Evolutionary conservation across 2,113 vertebrate genomes (phyloP).

Genomic region (Bujurquina vittata): DNA sequence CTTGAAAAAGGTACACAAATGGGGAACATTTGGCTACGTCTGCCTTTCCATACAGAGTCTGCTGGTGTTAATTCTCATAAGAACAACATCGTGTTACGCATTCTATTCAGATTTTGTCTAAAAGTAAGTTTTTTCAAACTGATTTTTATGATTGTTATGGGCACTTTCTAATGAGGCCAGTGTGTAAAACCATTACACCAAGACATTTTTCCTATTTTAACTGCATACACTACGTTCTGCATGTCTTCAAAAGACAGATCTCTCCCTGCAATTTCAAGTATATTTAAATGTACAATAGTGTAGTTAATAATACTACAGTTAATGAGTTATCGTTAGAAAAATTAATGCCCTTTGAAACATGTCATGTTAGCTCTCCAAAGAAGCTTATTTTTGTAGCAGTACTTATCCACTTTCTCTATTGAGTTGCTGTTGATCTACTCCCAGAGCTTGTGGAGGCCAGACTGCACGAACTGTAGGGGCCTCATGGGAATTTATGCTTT

Average conservation of each 20-base stretch:
- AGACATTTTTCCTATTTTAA: too few relatives aligned
- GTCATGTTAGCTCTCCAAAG: too few relatives aligned
- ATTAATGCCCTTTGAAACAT: too few relatives aligned
- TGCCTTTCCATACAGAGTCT: neutral
- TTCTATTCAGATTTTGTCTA: neutral
- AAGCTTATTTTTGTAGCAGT: neutral
- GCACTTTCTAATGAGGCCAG: neutral
- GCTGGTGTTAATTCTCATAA: neutral
- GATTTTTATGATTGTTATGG: neutral
- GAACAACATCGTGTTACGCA: neutral
- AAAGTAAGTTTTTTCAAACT: neutral
- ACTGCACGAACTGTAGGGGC: neutral
- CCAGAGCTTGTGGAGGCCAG: neutral
- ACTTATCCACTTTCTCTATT: neutral
- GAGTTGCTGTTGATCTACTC: neutral
- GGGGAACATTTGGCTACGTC: too few relatives aligned
- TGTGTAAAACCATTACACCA: neutral
- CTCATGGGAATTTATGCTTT: slow-evolving; percentile 28
- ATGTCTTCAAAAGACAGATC: too few relatives aligned
- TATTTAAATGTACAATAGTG: too few relatives aligned
- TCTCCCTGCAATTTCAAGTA: too few relatives aligned
- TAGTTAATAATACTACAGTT: too few relatives aligned
- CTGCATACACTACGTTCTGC: too few relatives aligned
- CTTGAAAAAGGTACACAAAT: too few relatives aligned
- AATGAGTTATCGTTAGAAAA: too few relatives aligned